phyloP scores from a whole-genome alignment of 1,140 invertebrate species.

The Globodera ellingtonae region DNA sequence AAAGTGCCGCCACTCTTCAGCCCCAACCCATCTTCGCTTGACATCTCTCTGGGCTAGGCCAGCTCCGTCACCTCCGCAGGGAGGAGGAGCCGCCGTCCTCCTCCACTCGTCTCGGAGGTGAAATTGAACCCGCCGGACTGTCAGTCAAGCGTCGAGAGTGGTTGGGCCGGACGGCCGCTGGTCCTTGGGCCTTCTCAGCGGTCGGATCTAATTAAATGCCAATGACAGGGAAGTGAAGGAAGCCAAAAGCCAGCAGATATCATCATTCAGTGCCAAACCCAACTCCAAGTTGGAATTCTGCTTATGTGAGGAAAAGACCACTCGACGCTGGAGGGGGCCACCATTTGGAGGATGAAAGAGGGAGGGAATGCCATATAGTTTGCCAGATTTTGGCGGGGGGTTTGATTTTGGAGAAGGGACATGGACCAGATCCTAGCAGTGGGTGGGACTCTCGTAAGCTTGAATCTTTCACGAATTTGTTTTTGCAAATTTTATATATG shows the following conservation, averaged over 20 bases:
- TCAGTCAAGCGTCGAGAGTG: not conserved
- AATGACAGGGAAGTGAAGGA: not conserved
- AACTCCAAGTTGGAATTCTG: not conserved
- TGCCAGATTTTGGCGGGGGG: not conserved
- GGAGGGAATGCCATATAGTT: not conserved
- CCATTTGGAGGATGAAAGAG: not conserved
- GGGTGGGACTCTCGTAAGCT: no score
- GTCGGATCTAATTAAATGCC: slow-evolving; percentile 28
- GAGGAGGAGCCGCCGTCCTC: not conserved
- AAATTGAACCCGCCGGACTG: slow-evolving; percentile 7
- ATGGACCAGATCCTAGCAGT: no score
- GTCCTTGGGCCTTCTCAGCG: not conserved
- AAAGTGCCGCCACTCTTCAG: slow-evolving; percentile 4
- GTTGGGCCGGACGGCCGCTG: not conserved
- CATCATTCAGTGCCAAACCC: not conserved
- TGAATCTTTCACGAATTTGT: no score
- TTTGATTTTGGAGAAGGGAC: not conserved
- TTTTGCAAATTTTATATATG: not conserved
- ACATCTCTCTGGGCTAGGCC: not conserved
- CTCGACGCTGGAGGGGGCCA: not conserved
- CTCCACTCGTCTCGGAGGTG: slow-evolving; percentile 16
- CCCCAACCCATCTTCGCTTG: not conserved
- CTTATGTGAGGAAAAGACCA: not conserved
- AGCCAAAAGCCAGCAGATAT: not conserved
- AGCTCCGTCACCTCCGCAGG: not conserved